Base-by-base conservation (phyloP, 1,140 invertebrate genomes). In the Drosophila carrolli region DNA sequence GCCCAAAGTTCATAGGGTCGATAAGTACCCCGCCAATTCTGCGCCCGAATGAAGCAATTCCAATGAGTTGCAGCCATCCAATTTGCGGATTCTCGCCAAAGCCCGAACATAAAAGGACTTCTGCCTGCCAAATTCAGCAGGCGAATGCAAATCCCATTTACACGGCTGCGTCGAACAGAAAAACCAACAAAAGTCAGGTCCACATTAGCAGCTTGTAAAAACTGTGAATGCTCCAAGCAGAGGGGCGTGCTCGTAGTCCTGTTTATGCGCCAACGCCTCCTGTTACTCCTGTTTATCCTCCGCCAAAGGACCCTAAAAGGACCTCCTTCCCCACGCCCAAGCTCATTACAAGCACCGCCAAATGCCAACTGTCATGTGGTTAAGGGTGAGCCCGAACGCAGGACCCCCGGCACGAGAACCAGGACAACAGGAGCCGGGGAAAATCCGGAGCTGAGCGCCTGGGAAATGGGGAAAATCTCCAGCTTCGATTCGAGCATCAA, bases 131-230 rank as follows among this genome's bases (percentile, higher is more conserved):
- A 82, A 76, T 68, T 68, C 74, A 48, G 38, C 19, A 40, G 61
- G 35, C 58, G 29, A 51, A 78, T 57, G 54, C 65, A 77, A 70
- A 71, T 70, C 73, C 61, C 59, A 58, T 58, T 55, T 55, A 60
- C 19, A 57, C 58, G 27, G 40, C 27, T 10, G 29, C 48, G 13
- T 5, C 27, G 35, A 63, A 11, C 19, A 47, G 10, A 46, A 41
- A 53, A 32, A 40, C 9, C 16, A 40, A 14, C 38, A 53, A 27
- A 44, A 56, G 56, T 19, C 66, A 50, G 54, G 59, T 63, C 66
- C 59, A 88, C 84, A 88, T 89, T 88, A 88, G 76, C 84, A 89
- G 76, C 72, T 79, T 83, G 75, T 86, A 82, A 86, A 86, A 86
- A 75, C 47, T 61, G 70, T 85, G 65, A 71, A 76, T 58, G 65